Evolutionary conservation across 2,113 vertebrate genomes (phyloP).

Genomic region (Glaucidium brasilianum): DNA sequence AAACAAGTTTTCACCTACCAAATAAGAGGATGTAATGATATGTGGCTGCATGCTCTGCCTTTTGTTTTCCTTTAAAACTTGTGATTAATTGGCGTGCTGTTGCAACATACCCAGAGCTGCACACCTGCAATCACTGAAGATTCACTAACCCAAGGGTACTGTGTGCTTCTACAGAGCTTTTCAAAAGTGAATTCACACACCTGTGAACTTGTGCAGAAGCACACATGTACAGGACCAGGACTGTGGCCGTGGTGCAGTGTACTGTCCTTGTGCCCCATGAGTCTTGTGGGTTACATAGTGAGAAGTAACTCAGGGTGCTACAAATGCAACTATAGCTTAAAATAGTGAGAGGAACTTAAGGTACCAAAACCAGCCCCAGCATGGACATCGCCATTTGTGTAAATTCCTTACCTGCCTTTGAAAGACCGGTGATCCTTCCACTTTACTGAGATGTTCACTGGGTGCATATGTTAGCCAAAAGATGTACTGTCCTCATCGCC

Average conservation of each 20-base stretch:
- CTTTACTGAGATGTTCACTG: neutral
- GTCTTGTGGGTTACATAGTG: neutral
- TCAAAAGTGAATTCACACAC: neutral
- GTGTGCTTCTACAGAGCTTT: neutral
- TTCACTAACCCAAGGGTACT: neutral
- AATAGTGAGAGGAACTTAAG: neutral
- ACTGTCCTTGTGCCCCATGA: neutral
- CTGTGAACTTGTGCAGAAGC: neutral
- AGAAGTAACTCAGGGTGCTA: neutral
- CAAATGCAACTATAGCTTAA: neutral
- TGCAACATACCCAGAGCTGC: neutral
- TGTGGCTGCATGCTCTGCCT: neutral
- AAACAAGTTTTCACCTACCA: neutral
- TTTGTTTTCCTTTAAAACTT: neutral
- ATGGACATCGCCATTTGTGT: neutral
- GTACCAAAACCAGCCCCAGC: neutral
- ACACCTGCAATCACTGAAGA: neutral
- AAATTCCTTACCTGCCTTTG: neutral
- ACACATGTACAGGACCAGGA: neutral
- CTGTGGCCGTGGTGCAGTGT: neutral
- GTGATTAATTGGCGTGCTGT: neutral
- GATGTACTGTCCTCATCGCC: neutral
- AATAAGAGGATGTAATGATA: neutral
- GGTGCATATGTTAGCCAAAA: neutral
- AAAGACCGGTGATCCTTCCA: neutral